These are phyloP conservation scores for Aeoliscus strigatus DNA, from an alignment of 2,797 vertebrate species.

Conservation along the genomic window DNA sequence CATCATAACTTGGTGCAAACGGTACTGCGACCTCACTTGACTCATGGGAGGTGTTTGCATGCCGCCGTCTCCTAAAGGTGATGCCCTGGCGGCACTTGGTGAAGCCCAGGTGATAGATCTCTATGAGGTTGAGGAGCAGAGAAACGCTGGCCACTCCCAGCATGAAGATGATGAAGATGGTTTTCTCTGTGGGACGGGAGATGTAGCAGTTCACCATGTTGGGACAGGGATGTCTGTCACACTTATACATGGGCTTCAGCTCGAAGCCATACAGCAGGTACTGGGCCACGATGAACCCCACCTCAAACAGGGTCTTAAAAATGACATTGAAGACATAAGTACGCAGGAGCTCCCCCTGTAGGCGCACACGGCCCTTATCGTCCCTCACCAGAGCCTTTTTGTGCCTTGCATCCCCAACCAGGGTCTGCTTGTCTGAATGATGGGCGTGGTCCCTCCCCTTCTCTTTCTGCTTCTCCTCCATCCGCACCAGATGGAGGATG, in stretches of 20 bases:
- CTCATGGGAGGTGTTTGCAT: constrained; percentile 23
- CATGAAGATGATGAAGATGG: constrained; percentile 88
- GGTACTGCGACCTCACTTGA: constrained; percentile 39
- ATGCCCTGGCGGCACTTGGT: constrained; percentile 76
- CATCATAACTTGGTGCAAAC: constrained; percentile 61
- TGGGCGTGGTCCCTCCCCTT: constrained; percentile 35
- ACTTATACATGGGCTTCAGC: constrained; percentile 84
- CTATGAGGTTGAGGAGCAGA: constrained; percentile 81
- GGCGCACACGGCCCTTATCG: constrained; percentile 65
- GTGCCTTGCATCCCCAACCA: constrained; percentile 43
- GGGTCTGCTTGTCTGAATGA: constrained; percentile 43
- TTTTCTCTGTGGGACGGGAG: constrained; percentile 86
- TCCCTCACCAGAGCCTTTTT: constrained; percentile 58
- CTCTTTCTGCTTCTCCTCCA: constrained; percentile 78
- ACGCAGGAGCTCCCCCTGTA: constrained; percentile 79
- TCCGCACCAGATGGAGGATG: constrained; percentile 82
- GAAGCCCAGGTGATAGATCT: constrained; percentile 82
- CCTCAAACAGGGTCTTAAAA: constrained; percentile 85
- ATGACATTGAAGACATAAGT: constrained; percentile 82
- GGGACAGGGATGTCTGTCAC: constrained; percentile 79
- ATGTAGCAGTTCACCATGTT: constrained; percentile 86
- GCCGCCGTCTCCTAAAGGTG: constrained; percentile 41
- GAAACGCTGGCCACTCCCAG: constrained; percentile 81
- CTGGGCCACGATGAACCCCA: constrained; percentile 83
- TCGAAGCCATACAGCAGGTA: constrained; percentile 82